Evolutionary conservation across 1,140 invertebrate genomes (phyloP), one percentile per base, ranked within the genome.

Genomic region (Phortica variegata): DNA sequence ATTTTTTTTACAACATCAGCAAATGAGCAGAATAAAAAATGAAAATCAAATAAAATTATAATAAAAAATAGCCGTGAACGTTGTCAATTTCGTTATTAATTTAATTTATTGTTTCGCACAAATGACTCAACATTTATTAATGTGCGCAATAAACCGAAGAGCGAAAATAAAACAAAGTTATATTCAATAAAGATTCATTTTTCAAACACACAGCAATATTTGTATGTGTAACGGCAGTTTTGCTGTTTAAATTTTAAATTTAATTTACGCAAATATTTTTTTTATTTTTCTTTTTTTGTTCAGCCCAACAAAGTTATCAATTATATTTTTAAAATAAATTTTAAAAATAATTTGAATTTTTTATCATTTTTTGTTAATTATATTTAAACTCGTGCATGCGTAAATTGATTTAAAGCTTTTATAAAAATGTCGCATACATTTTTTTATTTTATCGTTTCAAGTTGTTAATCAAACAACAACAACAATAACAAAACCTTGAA

Each of bases 41-140:
- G 21, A 38, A 21, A 32, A 34, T 18, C 42, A 29, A 41, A 51
- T 43, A 52, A 55, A 26, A 18, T 18, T 18, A n/a, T n/a, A n/a
- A n/a, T n/a, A n/a, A 26, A 26, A 26, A 26, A 26, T 26, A 26
- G 23, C 23, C 5, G 10, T 10, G 10, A 26, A 5, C 10, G 44
- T 21, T 46, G 44, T 33, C 34, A 46, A 46, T 46, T 39, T 39
- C 21, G 44, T 36, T 46, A 46, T 38, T 46, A 38, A 46, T 46
- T 46, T 46, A 46, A 46, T 46, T 46, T 46, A 46, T 46, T 13
- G 44, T 46, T 21, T 39, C 44, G 18, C 44, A 46, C 44, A 37
- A 46, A 46, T 46, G 44, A 46, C 32, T 38, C 26, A 46, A 46
- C 44, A 46, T 46, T 37, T 46, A 46, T 46, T 46, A 46, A 46